phyloP scores from a whole-genome alignment of 2,888 invertebrate species.

The Poecilobothrus nobilitatus region DNA sequence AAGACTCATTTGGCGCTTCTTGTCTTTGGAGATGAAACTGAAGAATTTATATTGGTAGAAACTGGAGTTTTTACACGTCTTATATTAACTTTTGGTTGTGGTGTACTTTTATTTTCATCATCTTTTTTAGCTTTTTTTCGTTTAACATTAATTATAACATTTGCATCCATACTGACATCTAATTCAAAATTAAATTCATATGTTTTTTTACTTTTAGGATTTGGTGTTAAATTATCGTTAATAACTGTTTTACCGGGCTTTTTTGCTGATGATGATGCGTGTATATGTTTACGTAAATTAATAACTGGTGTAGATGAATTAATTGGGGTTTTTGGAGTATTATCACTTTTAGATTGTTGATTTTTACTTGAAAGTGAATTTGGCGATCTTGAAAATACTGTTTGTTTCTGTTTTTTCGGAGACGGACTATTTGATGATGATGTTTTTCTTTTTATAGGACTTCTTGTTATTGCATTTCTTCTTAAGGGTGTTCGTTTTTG shows the following conservation, averaged over 20 bases:
- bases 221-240: conserved; percentile 39
- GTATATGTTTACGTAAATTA: conserved; percentile 19
- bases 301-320: conserved; percentile 34
- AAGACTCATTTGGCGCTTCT: neutral
- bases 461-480: neutral
- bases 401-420: conserved; percentile 14
- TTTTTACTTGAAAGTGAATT: conserved; percentile 15
- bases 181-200: conserved; percentile 43
- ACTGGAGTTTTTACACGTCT: neutral
- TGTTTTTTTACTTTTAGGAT: conserved; percentile 36
- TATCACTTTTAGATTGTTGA: conserved; percentile 17
- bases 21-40: neutral
- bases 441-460: conserved; percentile 8
- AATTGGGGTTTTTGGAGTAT: conserved; percentile 27
- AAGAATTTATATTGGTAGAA: neutral
- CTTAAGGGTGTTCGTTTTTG: neutral
- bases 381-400: neutral
- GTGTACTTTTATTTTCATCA: neutral
- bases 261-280: conserved; percentile 24
- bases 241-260: conserved; percentile 38
- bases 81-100: conserved; percentile 2
- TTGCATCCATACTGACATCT: conserved; percentile 44
- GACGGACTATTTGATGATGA: conserved; percentile 18
- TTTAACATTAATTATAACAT: conserved; percentile 42
- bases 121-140: conserved; percentile 32